Conservation (phyloP, 2,888 invertebrate genomes). For the Eudemis profundana region DNA sequence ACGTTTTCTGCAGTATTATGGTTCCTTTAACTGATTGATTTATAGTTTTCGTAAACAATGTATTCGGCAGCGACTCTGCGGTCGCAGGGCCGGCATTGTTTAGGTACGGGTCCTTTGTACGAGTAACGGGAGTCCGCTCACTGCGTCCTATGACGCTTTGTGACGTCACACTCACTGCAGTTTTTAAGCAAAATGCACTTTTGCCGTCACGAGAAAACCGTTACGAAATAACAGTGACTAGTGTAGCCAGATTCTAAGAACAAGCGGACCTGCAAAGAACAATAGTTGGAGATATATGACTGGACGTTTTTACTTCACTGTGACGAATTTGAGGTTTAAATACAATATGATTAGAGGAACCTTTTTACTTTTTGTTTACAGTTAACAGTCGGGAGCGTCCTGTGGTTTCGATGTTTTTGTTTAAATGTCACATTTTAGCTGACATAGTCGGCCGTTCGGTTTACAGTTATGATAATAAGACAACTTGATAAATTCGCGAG, state of each 20-base stretch:
- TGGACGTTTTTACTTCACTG: slow-evolving; percentile 68
- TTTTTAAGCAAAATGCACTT: slow-evolving; percentile 78
- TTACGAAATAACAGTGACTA: slow-evolving; percentile 77
- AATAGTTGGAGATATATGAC: slow-evolving; percentile 76
- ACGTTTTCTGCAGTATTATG: slow-evolving; percentile 34
- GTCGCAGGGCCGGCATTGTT: slow-evolving; percentile 76
- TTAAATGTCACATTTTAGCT: slow-evolving; percentile 29
- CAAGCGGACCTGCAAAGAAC: slow-evolving; percentile 68
- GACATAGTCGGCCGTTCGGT: slow-evolving; percentile 13
- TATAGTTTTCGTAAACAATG: slow-evolving; percentile 64
- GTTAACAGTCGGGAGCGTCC: slow-evolving; percentile 59
- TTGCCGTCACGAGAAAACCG: slow-evolving; percentile 72
- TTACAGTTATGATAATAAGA: slow-evolving; percentile 36
- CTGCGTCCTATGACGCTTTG: slow-evolving; percentile 64
- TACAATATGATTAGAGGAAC: slow-evolving; percentile 63
- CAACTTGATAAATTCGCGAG: slow-evolving; percentile 23
- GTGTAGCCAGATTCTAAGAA: slow-evolving; percentile 79
- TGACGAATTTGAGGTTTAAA: slow-evolving; percentile 80
- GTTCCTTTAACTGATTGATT: slow-evolving; percentile 62
- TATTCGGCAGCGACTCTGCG: slow-evolving; percentile 72
- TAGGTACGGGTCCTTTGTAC: slow-evolving; percentile 64
- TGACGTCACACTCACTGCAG: slow-evolving; percentile 73
- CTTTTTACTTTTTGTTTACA: slow-evolving; percentile 60
- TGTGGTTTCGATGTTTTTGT: slow-evolving; percentile 57
- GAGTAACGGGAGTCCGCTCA: slow-evolving; percentile 66